Evolutionary conservation across 2,888 invertebrate genomes (phyloP), one percentile per base, ranked within the genome.

Genomic region (Hylaea fasciaria): DNA sequence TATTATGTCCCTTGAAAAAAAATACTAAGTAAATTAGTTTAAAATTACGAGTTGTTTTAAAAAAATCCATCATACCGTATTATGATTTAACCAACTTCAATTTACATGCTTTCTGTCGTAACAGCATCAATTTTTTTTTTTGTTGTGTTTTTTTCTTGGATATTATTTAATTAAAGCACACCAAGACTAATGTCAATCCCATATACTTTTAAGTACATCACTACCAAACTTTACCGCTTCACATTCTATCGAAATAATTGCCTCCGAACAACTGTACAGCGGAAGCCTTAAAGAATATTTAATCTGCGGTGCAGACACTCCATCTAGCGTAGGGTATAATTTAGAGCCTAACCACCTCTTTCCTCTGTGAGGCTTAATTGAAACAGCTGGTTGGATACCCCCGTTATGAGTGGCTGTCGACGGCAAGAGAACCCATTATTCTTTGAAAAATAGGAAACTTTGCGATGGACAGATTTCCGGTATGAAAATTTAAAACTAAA

Each of bases 331-430:
- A 56, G 47, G 44, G 48, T 62, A 52, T 65, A 70, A 70, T 70
- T 68, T 70, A 58, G 45, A 55, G 59, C 62, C 65, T 70, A 70
- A 70, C 70, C 64, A 70, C 68, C 66, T 66, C 66, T 64, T 68
- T 66, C 62, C 65, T 68, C 60, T 46, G 64, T 40, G 66, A 64
- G 56, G 51, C 44, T 51, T 64, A 64, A 64, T 64, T 64, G 59
- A 64, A 64, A 63, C 57, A 40, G 53, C 57, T 53, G 10, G 28
- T 45, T 43, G 40, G 41, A 9, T 39, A 32, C 35, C 48, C 55
- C 51, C 52, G 54, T 63, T 63, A 52, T 51, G 62, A 53, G 47
- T 16, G 46, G 43, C 57, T 57, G 62, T 53, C 56, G 44, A 49
- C 55, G 49, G 51, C 9, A 1, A 8, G 32, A 32, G 32, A 7